Percentiles rank a stretch among this genome's conserved stretches.
Evolutionary conservation across 2,113 vertebrate species (phyloP).

Genomic region (Ophiodon elongatus): DNA sequence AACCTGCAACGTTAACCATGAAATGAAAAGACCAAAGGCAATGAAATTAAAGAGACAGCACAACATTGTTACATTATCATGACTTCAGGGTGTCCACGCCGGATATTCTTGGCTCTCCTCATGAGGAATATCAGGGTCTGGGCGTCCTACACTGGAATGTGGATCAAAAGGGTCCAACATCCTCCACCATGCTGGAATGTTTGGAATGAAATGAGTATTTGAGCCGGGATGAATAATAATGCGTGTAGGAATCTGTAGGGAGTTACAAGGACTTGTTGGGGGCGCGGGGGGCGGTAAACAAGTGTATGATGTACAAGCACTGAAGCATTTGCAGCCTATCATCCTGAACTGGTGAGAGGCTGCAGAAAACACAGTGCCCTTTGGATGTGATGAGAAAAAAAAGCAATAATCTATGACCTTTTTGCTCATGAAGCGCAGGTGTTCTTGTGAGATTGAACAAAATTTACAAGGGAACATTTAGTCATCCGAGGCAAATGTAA

Average conservation of each 20-base stretch:
- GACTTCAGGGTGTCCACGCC: constrained; percentile 9
- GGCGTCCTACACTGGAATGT: constrained; percentile 48
- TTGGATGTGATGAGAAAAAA: not conserved
- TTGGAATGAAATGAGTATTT: constrained; percentile 53
- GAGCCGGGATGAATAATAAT: constrained; percentile 23
- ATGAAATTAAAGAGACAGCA: not conserved
- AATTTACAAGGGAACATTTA: constrained; percentile 28
- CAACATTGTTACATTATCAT: not conserved
- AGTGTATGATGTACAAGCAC: not conserved
- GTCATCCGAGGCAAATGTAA: not conserved
- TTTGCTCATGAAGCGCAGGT: constrained; percentile 22
- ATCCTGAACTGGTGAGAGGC: not conserved
- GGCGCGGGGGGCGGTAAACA: not conserved
- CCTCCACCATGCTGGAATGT: constrained; percentile 43
- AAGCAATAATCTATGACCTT: not conserved
- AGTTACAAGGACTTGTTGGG: not conserved
- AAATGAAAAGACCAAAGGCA: not conserved
- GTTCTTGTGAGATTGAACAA: constrained; percentile 16
- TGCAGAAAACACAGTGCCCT: not conserved
- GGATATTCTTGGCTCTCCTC: constrained; percentile 8
- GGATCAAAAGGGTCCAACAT: constrained; percentile 49
- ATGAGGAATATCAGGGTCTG: constrained; percentile 14
- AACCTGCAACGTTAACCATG: not conserved
- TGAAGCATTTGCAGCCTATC: not conserved
- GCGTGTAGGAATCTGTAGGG: constrained; percentile 23